phyloP scores from a whole-genome alignment of 2,797 vertebrate genomes.

The Eulemur mongoz region DNA sequence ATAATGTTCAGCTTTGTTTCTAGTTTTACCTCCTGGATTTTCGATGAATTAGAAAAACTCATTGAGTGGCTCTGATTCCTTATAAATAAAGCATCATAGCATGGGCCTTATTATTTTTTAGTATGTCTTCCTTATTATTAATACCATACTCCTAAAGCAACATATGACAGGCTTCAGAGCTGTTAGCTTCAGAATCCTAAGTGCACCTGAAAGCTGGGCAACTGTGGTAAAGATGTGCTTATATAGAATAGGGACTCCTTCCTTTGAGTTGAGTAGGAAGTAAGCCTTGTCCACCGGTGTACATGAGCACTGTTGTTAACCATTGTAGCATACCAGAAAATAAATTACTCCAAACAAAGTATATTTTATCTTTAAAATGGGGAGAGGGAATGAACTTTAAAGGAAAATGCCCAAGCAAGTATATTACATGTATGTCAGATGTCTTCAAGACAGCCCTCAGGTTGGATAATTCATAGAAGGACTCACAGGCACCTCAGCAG shows the following conservation, averaged over 20 bases:
- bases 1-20: neutral
- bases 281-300: neutral
- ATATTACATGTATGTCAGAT: neutral
- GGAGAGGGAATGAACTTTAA: conserved; percentile 12
- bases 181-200: neutral
- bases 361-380: conserved; percentile 23
- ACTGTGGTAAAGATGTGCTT: neutral
- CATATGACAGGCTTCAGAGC: neutral
- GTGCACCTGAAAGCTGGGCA: neutral
- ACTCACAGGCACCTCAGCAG: neutral
- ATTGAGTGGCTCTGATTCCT: neutral
- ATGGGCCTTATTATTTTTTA: neutral
- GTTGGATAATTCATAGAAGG: neutral
- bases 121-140: neutral
- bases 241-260: neutral
- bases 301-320: neutral
- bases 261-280: conserved; percentile 9
- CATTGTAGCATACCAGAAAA: neutral
- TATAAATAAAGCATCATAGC: neutral
- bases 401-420: neutral
- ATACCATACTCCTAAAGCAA: neutral
- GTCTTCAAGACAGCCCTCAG: neutral
- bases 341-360: neutral
- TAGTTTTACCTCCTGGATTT: conserved; percentile 8
- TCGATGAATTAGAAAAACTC: neutral